These are phyloP conservation scores for Casuarius casuarius DNA, from an alignment of 2,113 vertebrate species.

Conservation along the genomic window DNA sequence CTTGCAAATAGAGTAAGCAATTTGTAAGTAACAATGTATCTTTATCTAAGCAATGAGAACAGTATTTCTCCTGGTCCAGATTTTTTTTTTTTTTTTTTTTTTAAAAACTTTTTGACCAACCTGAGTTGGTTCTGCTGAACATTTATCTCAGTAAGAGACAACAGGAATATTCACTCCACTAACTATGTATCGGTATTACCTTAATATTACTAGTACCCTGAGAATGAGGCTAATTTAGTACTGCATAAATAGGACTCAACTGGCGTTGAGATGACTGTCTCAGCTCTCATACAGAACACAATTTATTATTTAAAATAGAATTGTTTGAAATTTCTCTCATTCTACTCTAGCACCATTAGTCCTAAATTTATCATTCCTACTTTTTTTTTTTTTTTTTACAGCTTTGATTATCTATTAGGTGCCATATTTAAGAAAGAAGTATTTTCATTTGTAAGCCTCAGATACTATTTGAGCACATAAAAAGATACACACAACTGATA, in stretches of 20 bases:
- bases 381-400: not conserved
- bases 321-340: not conserved
- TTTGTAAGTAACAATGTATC: not conserved
- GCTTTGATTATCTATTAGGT: not conserved
- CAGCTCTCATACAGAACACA: fast-evolving
- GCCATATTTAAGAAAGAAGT: not conserved
- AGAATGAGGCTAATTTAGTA: not conserved
- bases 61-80: not conserved
- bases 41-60: not conserved
- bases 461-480: not conserved
- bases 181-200: not conserved
- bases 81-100: not conserved
- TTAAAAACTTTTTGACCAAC: not conserved
- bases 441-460: not conserved
- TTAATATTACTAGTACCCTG: not conserved
- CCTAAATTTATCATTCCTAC: not conserved
- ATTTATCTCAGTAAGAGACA: not conserved
- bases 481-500: not conserved
- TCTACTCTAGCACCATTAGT: not conserved
- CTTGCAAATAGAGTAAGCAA: not conserved
- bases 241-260: not conserved
- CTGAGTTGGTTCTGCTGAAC: not conserved
- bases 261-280: not conserved
- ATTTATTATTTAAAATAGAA: fast-evolving
- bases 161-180: not conserved